These are phyloP conservation scores for Tupaia tana DNA, from an alignment of 2,113 vertebrate genomes.

Conservation along the genomic window DNA sequence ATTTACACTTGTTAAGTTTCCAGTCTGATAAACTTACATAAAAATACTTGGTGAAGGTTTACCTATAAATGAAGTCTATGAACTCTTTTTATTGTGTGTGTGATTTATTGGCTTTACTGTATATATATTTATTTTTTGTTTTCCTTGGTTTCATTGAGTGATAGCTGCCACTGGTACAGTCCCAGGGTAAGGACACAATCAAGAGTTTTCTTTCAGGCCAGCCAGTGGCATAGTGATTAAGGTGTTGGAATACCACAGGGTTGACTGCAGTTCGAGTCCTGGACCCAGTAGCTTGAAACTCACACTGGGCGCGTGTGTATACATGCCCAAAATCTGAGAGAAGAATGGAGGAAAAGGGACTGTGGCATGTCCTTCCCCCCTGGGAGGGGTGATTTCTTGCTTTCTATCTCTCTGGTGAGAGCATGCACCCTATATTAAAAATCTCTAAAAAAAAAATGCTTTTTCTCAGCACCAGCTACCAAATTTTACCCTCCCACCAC, in stretches of 20 bases:
- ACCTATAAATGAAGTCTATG: not conserved
- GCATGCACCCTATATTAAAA: too few relatives aligned
- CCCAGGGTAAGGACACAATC: conserved; percentile 60
- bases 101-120: not conserved
- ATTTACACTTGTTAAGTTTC: conserved; percentile 37
- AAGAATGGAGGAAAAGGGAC: too few relatives aligned
- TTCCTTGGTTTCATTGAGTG: conserved; percentile 42
- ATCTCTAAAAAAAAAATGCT: too few relatives aligned
- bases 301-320: too few relatives aligned
- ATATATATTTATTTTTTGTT: not conserved
- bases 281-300: too few relatives aligned
- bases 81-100: not conserved
- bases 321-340: too few relatives aligned
- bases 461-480: conserved; percentile 84
- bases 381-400: too few relatives aligned
- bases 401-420: too few relatives aligned
- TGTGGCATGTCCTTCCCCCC: too few relatives aligned
- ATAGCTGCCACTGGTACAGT: conserved; percentile 57
- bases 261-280: too few relatives aligned
- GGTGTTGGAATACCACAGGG: too few relatives aligned
- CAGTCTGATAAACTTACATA: not conserved
- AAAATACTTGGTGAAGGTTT: conserved; percentile 16
- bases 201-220: conserved; percentile 47
- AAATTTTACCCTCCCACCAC: conserved; percentile 80
- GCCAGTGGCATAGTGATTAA: too few relatives aligned